phyloP scores from a whole-genome alignment of 2,888 invertebrate species.

The Dryocosmus kuriphilus region DNA sequence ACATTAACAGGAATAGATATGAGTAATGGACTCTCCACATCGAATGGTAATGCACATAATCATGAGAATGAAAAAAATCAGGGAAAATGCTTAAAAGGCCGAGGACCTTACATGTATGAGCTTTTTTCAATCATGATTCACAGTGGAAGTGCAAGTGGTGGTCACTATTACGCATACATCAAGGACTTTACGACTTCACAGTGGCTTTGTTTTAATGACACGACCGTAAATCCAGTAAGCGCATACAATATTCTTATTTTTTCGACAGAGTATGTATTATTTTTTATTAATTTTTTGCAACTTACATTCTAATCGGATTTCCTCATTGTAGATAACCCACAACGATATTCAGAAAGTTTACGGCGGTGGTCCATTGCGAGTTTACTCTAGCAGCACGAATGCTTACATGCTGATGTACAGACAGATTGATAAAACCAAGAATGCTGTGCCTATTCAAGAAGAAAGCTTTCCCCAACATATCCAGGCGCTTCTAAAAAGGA shows the following conservation, averaged over 20 bases:
- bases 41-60: slow-evolving; percentile 76
- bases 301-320: not conserved
- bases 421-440: slow-evolving; percentile 83
- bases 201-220: slow-evolving; percentile 95
- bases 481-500: slow-evolving; percentile 81
- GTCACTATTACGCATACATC: slow-evolving; percentile 95
- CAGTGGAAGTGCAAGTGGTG: slow-evolving; percentile 93
- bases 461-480: slow-evolving; percentile 89
- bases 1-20: slow-evolving; percentile 81
- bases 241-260: not conserved
- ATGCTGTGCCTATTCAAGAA: slow-evolving; percentile 82
- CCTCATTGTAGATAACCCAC: slow-evolving; percentile 82
- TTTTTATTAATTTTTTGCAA: not conserved
- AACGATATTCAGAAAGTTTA: slow-evolving; percentile 91
- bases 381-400: slow-evolving; percentile 89
- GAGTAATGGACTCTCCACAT: slow-evolving; percentile 76
- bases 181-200: slow-evolving; percentile 87
- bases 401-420: slow-evolving; percentile 96
- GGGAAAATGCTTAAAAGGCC: slow-evolving; percentile 78
- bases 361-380: slow-evolving; percentile 84
- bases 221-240: slow-evolving; percentile 85
- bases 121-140: slow-evolving; percentile 95
- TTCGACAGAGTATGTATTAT: not conserved
- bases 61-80: slow-evolving; percentile 75
- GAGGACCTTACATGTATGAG: slow-evolving; percentile 89